Base-by-base conservation (phyloP, 1,140 invertebrate genomes). In the Archivesica marissinica region DNA sequence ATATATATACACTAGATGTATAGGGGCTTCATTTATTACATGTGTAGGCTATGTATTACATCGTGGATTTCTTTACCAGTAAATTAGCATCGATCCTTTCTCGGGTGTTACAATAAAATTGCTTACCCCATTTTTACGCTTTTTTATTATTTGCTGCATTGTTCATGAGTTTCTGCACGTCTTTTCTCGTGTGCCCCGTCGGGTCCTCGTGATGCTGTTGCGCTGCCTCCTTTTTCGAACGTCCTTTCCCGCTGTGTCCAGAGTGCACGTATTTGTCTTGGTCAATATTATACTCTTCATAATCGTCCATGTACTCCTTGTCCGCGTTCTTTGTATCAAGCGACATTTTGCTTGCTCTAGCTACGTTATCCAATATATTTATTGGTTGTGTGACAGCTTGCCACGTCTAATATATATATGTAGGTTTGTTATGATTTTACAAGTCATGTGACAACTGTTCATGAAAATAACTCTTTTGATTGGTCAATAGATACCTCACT, bases 161-260 rank as follows among this genome's bases (percentile, higher is more conserved):
- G 80, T 93, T 93, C 61, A 91, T 78, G 4, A 93, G 83, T 76
- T 92, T 93, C 47, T 90, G 88, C 17, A 89, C 85, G 17, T 78
- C 87, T 84, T 93, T 93, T 54, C 92, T 81, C n/a, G 89, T 92
- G 79, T 93, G 91, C 1, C 92, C 92, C 25, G 81, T 59, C 0
- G 90, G 88, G 50, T 93, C 92, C 61, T 88, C 89, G 30, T 89
- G 88, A 78, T 92, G 91, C 75, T 93, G 83, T 77, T 89, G 87
- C 33, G 82, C 83, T 0, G 88, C 91, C 70, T 93, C 92, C 76
- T 92, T 93, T 64, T 93, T 93, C n/a, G 88, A 72, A 20, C 92
- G 54, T 4, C 90, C 90, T 72, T 93, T 93, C 6, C 92, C 92
- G 76, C 92, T 92, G 44, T 93, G 90, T 6, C 89, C 88, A 20